These are phyloP conservation scores for Piscicola geometra DNA, from an alignment of 2,888 invertebrate genomes.

Conservation along the genomic window DNA sequence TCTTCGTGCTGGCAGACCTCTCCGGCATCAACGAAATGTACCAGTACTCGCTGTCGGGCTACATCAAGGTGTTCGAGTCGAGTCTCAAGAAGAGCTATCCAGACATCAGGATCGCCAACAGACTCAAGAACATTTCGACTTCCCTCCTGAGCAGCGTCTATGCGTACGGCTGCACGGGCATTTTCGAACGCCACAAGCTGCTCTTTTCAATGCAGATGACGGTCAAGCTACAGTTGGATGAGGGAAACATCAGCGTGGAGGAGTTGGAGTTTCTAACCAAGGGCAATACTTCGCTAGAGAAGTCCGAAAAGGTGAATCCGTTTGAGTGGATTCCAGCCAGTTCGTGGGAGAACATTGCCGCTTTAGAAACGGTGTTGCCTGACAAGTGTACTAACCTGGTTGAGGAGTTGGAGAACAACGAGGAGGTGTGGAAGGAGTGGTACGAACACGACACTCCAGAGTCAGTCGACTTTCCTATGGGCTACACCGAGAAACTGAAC, in stretches of 20 bases:
- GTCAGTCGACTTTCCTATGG: constrained; percentile 66
- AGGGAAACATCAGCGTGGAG: constrained; percentile 63
- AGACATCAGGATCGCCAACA: constrained; percentile 68
- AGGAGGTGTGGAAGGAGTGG: constrained; percentile 68
- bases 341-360: constrained; percentile 79
- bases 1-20: constrained; percentile 85
- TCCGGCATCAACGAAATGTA: constrained; percentile 83
- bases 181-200: constrained; percentile 84
- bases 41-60: constrained; percentile 80
- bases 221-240: constrained; percentile 73
- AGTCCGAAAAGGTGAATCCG: constrained; percentile 66
- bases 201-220: constrained; percentile 87
- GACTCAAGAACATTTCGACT: constrained; percentile 75
- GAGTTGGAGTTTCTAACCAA: constrained; percentile 87
- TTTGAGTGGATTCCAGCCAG: constrained; percentile 69
- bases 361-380: constrained; percentile 67
- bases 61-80: constrained; percentile 66
- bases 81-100: constrained; percentile 77
- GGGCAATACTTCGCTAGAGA: constrained; percentile 70
- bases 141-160: constrained; percentile 82
- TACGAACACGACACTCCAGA: constrained; percentile 81
- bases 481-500: constrained; percentile 63
- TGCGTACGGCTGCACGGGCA: constrained; percentile 84
- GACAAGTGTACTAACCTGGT: constrained; percentile 66
- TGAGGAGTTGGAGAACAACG: constrained; percentile 61